phyloP scores from a whole-genome alignment of 2,888 invertebrate genomes.

The Schrankia costaestrigalis region DNA sequence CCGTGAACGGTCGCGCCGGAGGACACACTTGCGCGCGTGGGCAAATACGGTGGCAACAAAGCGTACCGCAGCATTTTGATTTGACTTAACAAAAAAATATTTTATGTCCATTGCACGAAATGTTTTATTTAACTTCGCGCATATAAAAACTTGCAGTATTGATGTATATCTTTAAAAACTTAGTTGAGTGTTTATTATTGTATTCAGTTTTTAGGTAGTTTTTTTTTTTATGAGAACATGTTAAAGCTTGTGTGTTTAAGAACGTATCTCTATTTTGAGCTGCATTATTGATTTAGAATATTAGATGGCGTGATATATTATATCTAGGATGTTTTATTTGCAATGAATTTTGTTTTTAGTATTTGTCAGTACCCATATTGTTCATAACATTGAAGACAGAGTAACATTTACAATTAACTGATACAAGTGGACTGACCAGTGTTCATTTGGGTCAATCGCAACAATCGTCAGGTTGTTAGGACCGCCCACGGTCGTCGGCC shows the following conservation, averaged over 20 bases:
- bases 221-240: no score
- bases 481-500: constrained; percentile 34
- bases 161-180: constrained; percentile 29
- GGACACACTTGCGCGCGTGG: constrained; percentile 57
- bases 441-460: constrained; percentile 60
- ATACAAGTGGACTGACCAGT: constrained; percentile 43
- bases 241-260: constrained; percentile 3
- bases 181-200: constrained; percentile 13
- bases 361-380: no score
- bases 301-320: no score
- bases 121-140: constrained; percentile 28
- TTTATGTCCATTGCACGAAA: constrained; percentile 36
- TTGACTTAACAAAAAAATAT: constrained; percentile 40
- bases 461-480: constrained; percentile 45
- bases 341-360: no score
- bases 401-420: constrained; percentile 45
- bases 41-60: constrained; percentile 46
- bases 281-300: no score
- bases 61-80: constrained; percentile 44
- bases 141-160: constrained; percentile 27
- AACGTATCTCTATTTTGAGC: no score
- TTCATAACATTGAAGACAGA: constrained; percentile 33
- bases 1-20: constrained; percentile 73
- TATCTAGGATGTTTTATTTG: no score
- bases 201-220: constrained; percentile 6